Base-by-base conservation (phyloP, 2,113 vertebrate genomes). In the Pseudolaguvia tuberculata region DNA sequence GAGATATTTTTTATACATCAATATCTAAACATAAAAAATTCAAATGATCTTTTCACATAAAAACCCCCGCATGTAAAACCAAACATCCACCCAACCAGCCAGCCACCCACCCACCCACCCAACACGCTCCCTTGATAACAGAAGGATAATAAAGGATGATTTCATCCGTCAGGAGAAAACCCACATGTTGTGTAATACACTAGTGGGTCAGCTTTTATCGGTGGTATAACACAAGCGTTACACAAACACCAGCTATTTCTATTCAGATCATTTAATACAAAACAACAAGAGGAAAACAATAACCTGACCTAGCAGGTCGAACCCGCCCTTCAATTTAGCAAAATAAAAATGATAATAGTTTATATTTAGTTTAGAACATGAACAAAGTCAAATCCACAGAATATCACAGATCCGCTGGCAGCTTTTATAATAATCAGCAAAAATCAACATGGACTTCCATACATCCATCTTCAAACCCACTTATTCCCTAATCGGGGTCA, bases 191-290 rank as follows among this genome's bases (percentile, higher is more conserved):
- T 48, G 56, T 75, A 50, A 56, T 15, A 51, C 2, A 31, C 23
- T 31, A 48, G 35, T 67, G 55, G 53, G 12, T 68, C 45, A 73
- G 23, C 21, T 12, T 39, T 78, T 73, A 70, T 56, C 69, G 56
- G 63, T 57, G 27, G 56, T 63, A 56, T 50, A 8, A 42, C 39
- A 12, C 31, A 47, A 8, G 72, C 35, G 20, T 62, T 45, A 57
- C 15, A 13, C 15, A 77, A 31, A 76, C 73, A 72, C 56, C 70
- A 11, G 73, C 69, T 48, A 62, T 15, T 31, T 50, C 4, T 25
- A 52, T 65, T 59, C 62, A 62, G 25, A 59, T 21, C 39, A 70
- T n/a, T 15, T 27, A 48, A 45, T 56, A n/a, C 56, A 35, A 29
- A 27, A 48, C 17, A 79, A 12, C 29, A 47, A 45, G 18, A 17